These are phyloP conservation scores for Brachynemurus nebulosus DNA, from an alignment of 2,888 invertebrate species.

Conservation along the genomic window DNA sequence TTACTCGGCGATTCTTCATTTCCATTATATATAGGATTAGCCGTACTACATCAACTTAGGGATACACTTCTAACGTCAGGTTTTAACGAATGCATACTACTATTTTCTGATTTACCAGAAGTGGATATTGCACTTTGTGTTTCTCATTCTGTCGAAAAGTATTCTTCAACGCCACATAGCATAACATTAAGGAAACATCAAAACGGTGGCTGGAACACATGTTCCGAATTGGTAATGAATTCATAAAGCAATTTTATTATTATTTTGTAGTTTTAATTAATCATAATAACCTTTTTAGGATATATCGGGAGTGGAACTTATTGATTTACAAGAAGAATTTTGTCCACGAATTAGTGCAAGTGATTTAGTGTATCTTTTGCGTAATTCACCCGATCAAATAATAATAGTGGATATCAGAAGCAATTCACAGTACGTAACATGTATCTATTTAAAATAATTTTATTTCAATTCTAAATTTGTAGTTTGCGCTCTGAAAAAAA, in stretches of 20 bases:
- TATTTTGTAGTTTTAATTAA: neutral
- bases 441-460: conserved; percentile 20
- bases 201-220: conserved; percentile 20
- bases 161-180: conserved; percentile 73
- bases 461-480: too few species aligned
- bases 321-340: conserved; percentile 56
- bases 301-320: conserved; percentile 50
- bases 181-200: conserved; percentile 76
- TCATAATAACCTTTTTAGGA: conserved; percentile 37
- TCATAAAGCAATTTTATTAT: conserved; percentile 2
- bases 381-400: conserved; percentile 40
- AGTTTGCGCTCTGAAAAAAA: too few species aligned
- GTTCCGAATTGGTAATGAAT: conserved; percentile 20
- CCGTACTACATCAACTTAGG: conserved; percentile 77
- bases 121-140: conserved; percentile 92
- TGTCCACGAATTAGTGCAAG: conserved; percentile 75
- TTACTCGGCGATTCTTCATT: conserved; percentile 85
- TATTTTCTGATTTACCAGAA: conserved; percentile 98
- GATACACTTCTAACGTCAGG: conserved; percentile 74
- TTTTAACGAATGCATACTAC: conserved; percentile 94
- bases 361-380: conserved; percentile 63
- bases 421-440: conserved; percentile 40
- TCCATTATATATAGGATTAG: conserved; percentile 88
- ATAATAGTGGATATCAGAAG: conserved; percentile 56
- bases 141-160: conserved; percentile 74